phyloP scores from a whole-genome alignment of 2,797 vertebrate genomes.

The Falco peregrinus region DNA sequence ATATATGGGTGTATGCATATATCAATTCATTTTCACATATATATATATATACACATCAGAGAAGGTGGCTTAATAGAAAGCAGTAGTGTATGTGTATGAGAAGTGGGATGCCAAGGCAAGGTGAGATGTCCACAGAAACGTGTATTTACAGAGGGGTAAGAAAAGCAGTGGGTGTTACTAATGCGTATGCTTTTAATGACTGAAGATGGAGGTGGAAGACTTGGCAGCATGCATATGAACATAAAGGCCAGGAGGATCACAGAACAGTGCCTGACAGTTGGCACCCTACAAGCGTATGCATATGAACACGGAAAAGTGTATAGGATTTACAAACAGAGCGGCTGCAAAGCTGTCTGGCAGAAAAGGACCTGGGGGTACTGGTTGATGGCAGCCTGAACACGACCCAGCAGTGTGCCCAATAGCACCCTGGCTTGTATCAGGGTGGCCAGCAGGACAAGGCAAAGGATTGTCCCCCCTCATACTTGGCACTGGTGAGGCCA shows the following conservation, averaged over 20 bases:
- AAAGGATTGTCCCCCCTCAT: too few relatives aligned
- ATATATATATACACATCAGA: neutral
- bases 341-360: too few relatives aligned
- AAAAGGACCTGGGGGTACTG: too few relatives aligned
- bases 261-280: neutral
- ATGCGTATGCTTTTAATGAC: neutral
- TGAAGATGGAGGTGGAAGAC: neutral
- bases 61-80: neutral
- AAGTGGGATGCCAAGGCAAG: neutral
- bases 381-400: too few relatives aligned
- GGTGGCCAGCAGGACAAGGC: too few relatives aligned
- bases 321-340: neutral
- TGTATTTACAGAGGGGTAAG: neutral
- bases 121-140: neutral
- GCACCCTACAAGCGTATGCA: neutral
- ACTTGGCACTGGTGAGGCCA: too few relatives aligned
- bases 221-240: neutral
- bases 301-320: neutral
- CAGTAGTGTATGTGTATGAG: neutral
- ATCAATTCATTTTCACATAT: neutral
- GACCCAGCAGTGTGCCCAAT: too few relatives aligned
- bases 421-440: too few relatives aligned
- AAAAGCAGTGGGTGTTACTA: neutral
- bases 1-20: accelerated
- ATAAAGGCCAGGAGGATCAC: neutral